Conservation (phyloP, 2,797 vertebrate species). For the Falco rusticolus region DNA sequence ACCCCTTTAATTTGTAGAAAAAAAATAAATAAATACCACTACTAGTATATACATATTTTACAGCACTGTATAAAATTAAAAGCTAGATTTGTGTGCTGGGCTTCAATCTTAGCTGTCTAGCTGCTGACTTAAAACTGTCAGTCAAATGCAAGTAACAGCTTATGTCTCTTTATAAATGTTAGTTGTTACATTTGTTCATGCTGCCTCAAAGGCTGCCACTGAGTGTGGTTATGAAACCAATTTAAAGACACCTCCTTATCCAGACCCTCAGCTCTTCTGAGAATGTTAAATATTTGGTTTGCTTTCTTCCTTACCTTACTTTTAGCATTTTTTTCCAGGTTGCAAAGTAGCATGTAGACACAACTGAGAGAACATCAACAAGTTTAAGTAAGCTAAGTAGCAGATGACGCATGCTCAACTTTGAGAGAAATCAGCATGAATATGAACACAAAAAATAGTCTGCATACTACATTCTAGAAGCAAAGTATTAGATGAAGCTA, state of each 20-base stretch:
- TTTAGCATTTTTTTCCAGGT: neutral
- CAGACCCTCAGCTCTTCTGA: neutral
- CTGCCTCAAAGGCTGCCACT: neutral
- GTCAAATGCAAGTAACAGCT: neutral
- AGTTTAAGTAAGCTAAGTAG: neutral
- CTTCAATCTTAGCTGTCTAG: neutral
- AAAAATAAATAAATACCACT: neutral
- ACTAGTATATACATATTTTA: neutral
- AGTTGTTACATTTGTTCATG: neutral
- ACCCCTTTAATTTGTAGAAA: neutral
- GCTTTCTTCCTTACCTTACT: neutral
- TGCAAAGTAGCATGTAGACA: neutral
- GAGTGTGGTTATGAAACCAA: neutral
- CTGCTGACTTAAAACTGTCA: neutral
- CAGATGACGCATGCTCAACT: neutral
- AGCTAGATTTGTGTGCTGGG: neutral
- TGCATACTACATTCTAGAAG: neutral
- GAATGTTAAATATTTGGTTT: neutral
- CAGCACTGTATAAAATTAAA: neutral
- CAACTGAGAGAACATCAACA: neutral
- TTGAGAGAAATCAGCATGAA: neutral
- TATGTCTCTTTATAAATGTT: neutral
- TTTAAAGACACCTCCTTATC: neutral
- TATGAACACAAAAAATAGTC: neutral
- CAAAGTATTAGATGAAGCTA: neutral